A percentile compares a stretch with the other conserved stretches of the same genome.
Conservation (phyloP, 2,888 invertebrate genomes). For the Drosophila melanosoma region DNA sequence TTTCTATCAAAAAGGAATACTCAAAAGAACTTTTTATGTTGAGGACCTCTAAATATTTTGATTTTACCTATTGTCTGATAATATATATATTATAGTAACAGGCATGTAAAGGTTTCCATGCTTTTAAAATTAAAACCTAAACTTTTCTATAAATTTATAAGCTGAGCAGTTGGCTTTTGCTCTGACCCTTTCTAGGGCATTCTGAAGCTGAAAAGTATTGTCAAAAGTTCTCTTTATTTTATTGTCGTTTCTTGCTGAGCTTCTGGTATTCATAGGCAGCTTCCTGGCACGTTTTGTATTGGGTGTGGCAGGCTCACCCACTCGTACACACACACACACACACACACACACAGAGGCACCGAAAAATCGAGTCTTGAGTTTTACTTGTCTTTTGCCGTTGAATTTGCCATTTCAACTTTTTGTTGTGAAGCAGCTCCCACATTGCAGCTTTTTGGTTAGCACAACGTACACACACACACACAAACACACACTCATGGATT, state of each 20-base stretch:
- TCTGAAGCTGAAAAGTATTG: background rate
- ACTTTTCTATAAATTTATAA: background rate
- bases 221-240: constrained; percentile 33
- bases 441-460: constrained; percentile 38
- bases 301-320: constrained; percentile 62
- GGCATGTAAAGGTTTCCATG: background rate
- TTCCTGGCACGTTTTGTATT: constrained; percentile 66
- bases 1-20: too few relatives aligned
- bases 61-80: background rate
- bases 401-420: constrained; percentile 70
- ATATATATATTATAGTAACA: background rate
- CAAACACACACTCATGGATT: background rate
- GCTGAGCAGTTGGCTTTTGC: background rate
- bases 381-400: constrained; percentile 69
- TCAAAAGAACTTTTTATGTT: background rate
- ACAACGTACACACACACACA: constrained; percentile 2
- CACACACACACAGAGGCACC: constrained; percentile 27
- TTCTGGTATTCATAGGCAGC: constrained; percentile 62
- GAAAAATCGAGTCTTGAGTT: constrained; percentile 56
- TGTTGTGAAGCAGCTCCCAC: constrained; percentile 49
- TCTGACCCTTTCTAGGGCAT: constrained; percentile 15
- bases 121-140: background rate
- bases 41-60: background rate
- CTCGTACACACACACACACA: constrained; percentile 27
- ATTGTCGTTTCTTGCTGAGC: constrained; percentile 54